Percentiles rank a stretch among this genome's conserved stretches.
phyloP scores from a whole-genome alignment of 1,140 invertebrate genomes.

The Pomacea maculata region DNA sequence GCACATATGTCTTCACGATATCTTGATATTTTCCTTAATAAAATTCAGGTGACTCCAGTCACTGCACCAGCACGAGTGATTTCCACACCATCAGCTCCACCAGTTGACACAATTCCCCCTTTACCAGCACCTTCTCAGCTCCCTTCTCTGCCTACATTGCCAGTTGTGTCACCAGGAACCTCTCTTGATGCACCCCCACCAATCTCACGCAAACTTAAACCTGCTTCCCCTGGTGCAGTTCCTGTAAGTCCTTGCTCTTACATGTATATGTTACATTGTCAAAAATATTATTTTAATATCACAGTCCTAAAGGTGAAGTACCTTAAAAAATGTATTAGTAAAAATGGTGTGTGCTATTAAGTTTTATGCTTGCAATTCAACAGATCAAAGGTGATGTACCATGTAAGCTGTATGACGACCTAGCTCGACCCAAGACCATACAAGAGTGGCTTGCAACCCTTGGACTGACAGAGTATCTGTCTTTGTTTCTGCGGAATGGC shows the following conservation, averaged over 20 bases:
- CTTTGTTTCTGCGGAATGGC: conserved; percentile 88
- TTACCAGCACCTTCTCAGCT: no score
- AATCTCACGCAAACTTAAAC: conserved; percentile 23
- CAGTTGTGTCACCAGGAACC: background rate
- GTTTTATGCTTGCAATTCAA: conserved; percentile 10
- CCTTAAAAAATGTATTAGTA: no score
- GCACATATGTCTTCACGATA: no score
- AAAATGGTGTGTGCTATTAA: background rate
- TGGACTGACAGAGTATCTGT: conserved; percentile 70
- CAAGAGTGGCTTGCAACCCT: conserved; percentile 51
- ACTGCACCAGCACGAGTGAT: conserved; percentile 8
- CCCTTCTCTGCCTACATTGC: background rate
- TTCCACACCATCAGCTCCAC: conserved; percentile 3
- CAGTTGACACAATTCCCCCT: background rate
- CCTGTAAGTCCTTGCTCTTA: background rate
- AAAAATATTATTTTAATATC: no score
- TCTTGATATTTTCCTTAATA: no score
- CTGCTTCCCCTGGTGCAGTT: background rate
- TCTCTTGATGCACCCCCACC: conserved; percentile 13
- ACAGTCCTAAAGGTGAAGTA: no score
- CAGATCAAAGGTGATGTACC: conserved; percentile 20
- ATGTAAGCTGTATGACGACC: conserved; percentile 34
- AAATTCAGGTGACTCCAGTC: conserved; percentile 17
- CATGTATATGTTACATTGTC: no score
- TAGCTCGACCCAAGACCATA: conserved; percentile 40